Conservation (phyloP, 1,140 invertebrate species). For the Elymnias hypermnestra region DNA sequence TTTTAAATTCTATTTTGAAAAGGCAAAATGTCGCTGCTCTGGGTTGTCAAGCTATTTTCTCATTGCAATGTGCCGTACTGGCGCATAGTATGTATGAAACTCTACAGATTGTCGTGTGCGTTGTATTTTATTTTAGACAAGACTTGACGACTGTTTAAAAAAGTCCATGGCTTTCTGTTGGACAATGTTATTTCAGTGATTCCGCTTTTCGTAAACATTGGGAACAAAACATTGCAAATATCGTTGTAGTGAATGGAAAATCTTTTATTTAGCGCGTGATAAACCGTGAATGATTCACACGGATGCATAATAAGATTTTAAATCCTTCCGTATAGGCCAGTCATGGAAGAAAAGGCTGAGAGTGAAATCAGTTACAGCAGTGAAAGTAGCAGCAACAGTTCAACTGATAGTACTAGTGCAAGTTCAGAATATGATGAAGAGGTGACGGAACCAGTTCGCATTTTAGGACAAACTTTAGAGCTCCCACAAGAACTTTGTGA, state of each 20-base stretch:
- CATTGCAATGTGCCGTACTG: conserved; percentile 73
- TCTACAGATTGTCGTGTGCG: conserved; percentile 63
- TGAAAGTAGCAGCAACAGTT: conserved; percentile 51
- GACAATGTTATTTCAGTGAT: conserved; percentile 45
- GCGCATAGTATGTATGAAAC: conserved; percentile 74
- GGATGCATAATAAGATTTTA: conserved; percentile 13
- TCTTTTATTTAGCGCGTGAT: conserved; percentile 23
- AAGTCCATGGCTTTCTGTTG: conserved; percentile 56
- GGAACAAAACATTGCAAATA: conserved; percentile 58
- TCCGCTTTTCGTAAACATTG: conserved; percentile 65
- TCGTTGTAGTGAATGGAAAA: conserved; percentile 49
- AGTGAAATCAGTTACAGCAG: conserved; percentile 66
- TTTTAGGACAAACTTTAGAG: conserved; percentile 72
- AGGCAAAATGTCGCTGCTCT: conserved; percentile 71
- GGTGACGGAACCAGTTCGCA: conserved; percentile 71
- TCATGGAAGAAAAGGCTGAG: conserved; percentile 61
- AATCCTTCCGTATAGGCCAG: conserved; percentile 15
- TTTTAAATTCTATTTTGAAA: conserved; percentile 63
- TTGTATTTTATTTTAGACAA: conserved; percentile 74
- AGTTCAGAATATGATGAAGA: conserved; percentile 74
- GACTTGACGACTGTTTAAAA: conserved; percentile 67
- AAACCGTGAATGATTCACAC: conserved; percentile 20
- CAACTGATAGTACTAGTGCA: conserved; percentile 55
- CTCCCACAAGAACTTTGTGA: conserved; percentile 81
- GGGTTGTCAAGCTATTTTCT: conserved; percentile 75